Percentiles rank a stretch among this genome's conserved stretches.
Evolutionary conservation across 2,888 invertebrate genomes (phyloP).

Genomic region (Eristalinus sepulchralis): DNA sequence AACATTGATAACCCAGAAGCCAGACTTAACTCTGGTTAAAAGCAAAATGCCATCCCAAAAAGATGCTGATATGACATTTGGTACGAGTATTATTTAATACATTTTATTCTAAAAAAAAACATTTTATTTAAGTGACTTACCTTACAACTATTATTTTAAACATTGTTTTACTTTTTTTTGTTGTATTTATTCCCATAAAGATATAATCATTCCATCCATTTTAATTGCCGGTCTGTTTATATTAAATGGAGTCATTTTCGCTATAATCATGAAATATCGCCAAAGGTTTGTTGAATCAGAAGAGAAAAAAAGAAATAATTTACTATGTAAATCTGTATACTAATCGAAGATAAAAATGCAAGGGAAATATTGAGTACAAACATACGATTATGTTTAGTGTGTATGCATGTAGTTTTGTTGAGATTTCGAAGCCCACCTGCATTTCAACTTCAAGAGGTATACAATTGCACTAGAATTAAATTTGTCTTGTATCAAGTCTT

Average conservation of each 20-base stretch:
- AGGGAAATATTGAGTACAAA: background rate
- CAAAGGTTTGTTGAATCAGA: conserved; percentile 72
- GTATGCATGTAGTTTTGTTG: background rate
- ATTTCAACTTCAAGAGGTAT: background rate
- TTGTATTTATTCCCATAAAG: conserved; percentile 82
- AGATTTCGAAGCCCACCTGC: background rate
- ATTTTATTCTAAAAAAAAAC: conserved; percentile 26
- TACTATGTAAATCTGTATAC: background rate
- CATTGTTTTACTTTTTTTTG: conserved; percentile 24
- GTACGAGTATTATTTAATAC: conserved; percentile 56
- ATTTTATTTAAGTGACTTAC: conserved; percentile 7
- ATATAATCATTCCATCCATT: conserved; percentile 87
- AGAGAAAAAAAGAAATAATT: background rate
- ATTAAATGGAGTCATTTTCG: conserved; percentile 87
- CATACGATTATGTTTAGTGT: background rate
- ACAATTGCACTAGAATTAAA: background rate
- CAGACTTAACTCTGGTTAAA: conserved; percentile 46
- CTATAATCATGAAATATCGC: conserved; percentile 84
- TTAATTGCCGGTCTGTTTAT: conserved; percentile 87
- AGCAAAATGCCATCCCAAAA: conserved; percentile 72
- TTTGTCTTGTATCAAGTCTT: background rate
- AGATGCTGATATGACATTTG: conserved; percentile 73
- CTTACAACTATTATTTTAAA: conserved; percentile 1
- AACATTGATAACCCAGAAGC: conserved; percentile 50
- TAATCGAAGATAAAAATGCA: conserved; percentile 10